Evolutionary conservation across 2,888 invertebrate species (phyloP).

Genomic region (Phragmatobia fuliginosa): DNA sequence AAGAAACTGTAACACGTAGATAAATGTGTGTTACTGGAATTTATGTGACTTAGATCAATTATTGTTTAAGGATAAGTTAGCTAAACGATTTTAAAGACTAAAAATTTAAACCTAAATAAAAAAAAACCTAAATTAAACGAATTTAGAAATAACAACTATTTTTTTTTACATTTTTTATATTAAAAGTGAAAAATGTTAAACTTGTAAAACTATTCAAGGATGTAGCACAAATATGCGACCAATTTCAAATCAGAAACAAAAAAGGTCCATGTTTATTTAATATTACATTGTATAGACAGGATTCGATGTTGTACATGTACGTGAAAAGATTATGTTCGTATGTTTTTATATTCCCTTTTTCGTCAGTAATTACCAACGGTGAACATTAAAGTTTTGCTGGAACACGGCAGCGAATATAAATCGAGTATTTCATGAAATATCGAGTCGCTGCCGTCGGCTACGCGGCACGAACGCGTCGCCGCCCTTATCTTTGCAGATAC

Average conservation of each 20-base stretch:
- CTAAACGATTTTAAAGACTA: no score
- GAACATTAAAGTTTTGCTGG: slow-evolving; percentile 80
- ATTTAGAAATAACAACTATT: no score
- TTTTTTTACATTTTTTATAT: no score
- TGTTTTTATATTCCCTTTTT: slow-evolving; percentile 67
- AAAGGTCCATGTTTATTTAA: not conserved
- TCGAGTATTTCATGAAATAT: slow-evolving; percentile 85
- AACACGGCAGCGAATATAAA: slow-evolving; percentile 80
- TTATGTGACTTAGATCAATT: not conserved
- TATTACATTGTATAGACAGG: slow-evolving; percentile 21
- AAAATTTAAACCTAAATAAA: no score
- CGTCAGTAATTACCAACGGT: slow-evolving; percentile 78
- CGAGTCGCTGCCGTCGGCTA: slow-evolving; percentile 82
- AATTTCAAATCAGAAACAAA: not conserved
- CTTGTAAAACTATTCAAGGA: not conserved
- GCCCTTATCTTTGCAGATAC: slow-evolving; percentile 82
- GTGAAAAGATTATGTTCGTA: slow-evolving; percentile 42
- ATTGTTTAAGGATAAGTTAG: no score
- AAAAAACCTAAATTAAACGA: no score
- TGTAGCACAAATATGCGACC: not conserved
- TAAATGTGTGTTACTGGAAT: not conserved
- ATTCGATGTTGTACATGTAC: slow-evolving; percentile 34
- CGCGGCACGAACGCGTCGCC: slow-evolving; percentile 74
- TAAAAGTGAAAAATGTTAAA: no score
- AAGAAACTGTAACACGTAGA: not conserved